Conservation (phyloP, 2,888 invertebrate genomes). For the Morpho achilles region DNA sequence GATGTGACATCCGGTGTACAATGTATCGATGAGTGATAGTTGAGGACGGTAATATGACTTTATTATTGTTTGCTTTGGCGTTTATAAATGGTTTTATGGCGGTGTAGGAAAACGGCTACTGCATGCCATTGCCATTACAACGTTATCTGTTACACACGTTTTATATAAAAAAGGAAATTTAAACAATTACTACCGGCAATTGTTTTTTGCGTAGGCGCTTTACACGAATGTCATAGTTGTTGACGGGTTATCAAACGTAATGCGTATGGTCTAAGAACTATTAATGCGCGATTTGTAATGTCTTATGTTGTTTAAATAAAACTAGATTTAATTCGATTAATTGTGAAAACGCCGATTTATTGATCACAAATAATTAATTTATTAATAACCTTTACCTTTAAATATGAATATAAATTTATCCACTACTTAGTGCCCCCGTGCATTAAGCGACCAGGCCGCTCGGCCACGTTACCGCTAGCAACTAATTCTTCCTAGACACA, state of each 20-base stretch:
- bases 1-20: conserved; percentile 68
- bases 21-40: conserved; percentile 64
- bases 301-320: too few relatives aligned
- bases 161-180: conserved; percentile 1
- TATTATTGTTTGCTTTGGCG: conserved; percentile 15
- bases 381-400: too few relatives aligned
- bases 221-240: conserved; percentile 46
- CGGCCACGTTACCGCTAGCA: too few relatives aligned
- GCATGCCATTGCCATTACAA: conserved; percentile 40
- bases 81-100: conserved; percentile 7
- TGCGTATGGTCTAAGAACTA: conserved; percentile 26
- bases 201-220: conserved; percentile 29
- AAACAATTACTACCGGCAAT: conserved; percentile 9
- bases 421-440: too few relatives aligned
- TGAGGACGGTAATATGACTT: conserved; percentile 28
- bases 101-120: conserved; percentile 34
- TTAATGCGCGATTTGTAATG: conserved; percentile 7
- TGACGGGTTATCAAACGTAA: conserved; percentile 44
- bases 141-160: conserved; percentile 1
- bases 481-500: too few relatives aligned
- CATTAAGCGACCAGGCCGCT: too few relatives aligned
- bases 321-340: too few relatives aligned
- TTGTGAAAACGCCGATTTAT: too few relatives aligned
- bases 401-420: too few relatives aligned
- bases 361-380: too few relatives aligned